Evolutionary conservation across 2,113 vertebrate genomes (phyloP), one percentile per base, ranked within the genome.

Genomic region (Brachyistius frenatus): DNA sequence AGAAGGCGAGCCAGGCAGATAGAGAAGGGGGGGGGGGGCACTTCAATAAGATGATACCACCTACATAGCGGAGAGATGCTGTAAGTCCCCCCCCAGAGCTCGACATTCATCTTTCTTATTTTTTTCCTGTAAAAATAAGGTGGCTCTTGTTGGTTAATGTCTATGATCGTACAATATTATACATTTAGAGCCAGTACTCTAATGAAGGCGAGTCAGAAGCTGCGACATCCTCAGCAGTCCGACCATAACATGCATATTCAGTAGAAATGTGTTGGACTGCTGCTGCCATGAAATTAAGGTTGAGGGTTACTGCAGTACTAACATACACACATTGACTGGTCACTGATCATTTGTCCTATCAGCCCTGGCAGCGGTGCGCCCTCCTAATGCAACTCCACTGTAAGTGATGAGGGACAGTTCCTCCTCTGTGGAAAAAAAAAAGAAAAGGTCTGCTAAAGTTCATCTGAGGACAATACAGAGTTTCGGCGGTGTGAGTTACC

Each of bases 41-140:
- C 78, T 87, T 84, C 56, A 83, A 88, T 71, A 73, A 84, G 66
- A 88, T 85, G 83, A 87, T 86, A 71, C 85, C 87, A 84, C 85
- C 80, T 81, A 87, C 77, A n/a, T 76, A 77, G 77, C 57, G 46
- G 37, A 74, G 67, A 84, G 67, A 57, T 85, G 73, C 73, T 76
- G 73, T 78, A 50, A 88, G 69, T 23, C 23, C 23, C 73, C 67
- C 76, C 73, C 33, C 61, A 57, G 75, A 80, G 77, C 64, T 66
- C 63, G 50, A 78, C 84, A 83, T 80, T 84, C 73, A 80, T 80
- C 69, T 86, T 70, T 61, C 57, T 46, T 14, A 8, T 33, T 63
- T 56, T 56, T 69, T 61, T 54, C 33, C 35, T 23, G 47, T 57
- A 41, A 73, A 74, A 76, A 83, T 61, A 44, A 77, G 62, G 70